Evolutionary conservation across 2,888 invertebrate genomes (phyloP).

Genomic region (Hemaris fuciformis): DNA sequence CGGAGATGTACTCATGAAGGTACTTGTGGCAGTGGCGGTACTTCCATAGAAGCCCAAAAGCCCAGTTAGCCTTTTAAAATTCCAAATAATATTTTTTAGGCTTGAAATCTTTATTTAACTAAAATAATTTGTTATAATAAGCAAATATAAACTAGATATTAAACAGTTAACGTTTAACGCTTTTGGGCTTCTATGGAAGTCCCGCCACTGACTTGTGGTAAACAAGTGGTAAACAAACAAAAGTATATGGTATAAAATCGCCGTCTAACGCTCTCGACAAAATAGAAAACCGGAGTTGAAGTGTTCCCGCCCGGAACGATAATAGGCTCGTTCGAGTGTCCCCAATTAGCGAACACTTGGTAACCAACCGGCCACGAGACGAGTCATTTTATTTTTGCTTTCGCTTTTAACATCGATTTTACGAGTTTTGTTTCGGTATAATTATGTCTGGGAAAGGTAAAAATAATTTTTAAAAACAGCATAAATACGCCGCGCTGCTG

Average conservation of each 20-base stretch:
- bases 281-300: slow-evolving; percentile 12
- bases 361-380: slow-evolving; percentile 16
- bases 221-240: not conserved
- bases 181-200: too few species aligned
- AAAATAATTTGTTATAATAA: too few species aligned
- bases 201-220: not conserved
- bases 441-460: not conserved
- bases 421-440: not conserved
- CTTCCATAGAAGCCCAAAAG: too few species aligned
- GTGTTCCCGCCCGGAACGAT: slow-evolving; percentile 27
- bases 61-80: too few species aligned
- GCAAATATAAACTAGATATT: too few species aligned
- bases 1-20: too few species aligned
- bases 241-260: slow-evolving; percentile 5
- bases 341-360: slow-evolving; percentile 37
- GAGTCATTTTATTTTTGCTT: slow-evolving; percentile 18
- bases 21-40: too few species aligned
- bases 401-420: not conserved
- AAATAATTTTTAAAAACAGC: too few species aligned
- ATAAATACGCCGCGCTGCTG: too few species aligned
- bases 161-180: too few species aligned
- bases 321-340: slow-evolving; percentile 34
- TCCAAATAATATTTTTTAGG: too few species aligned
- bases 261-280: slow-evolving; percentile 2
- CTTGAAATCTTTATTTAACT: too few species aligned